A percentile compares a stretch with the other conserved stretches of the same genome.
Evolutionary conservation across 1,140 invertebrate genomes (phyloP).

Genomic region (Psilanteris sp.): DNA sequence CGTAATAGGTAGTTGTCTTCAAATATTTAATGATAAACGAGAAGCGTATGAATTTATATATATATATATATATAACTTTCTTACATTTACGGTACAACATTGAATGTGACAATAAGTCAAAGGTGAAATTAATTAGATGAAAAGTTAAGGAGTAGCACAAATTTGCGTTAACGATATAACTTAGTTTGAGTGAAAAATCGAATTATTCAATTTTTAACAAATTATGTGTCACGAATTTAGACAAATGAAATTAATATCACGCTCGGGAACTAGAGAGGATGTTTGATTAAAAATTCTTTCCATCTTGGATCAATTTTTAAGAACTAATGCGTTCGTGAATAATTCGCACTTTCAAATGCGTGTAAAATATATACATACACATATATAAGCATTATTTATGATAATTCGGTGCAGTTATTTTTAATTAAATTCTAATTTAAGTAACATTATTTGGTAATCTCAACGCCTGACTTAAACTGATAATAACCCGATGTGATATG

Average conservation of each 20-base stretch:
- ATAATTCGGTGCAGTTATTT: neutral
- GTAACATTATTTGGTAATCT: slow-evolving; percentile 37
- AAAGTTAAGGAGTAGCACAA: neutral
- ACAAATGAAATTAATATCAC: neutral
- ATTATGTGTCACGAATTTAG: too few species aligned
- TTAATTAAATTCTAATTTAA: slow-evolving; percentile 47
- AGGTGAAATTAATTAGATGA: slow-evolving; percentile 12
- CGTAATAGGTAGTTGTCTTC: slow-evolving; percentile 49
- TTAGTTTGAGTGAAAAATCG: neutral
- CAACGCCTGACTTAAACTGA: slow-evolving; percentile 28
- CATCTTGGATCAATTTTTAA: too few species aligned
- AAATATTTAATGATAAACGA: slow-evolving; percentile 48
- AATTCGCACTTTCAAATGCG: too few species aligned
- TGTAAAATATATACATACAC: too few species aligned
- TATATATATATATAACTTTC: slow-evolving; percentile 31
- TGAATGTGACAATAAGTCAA: slow-evolving; percentile 20
- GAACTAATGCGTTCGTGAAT: too few species aligned
- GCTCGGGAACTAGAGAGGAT: too few species aligned
- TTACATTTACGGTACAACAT: slow-evolving; percentile 1
- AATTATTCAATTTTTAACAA: too few species aligned
- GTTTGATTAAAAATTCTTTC: too few species aligned
- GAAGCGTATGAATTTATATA: slow-evolving; percentile 28
- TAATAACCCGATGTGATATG: slow-evolving; percentile 47
- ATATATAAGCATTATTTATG: too few species aligned
- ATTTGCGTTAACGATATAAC: neutral